These are phyloP conservation scores for Chascanopsetta lugubris DNA, from an alignment of 2,113 vertebrate species.

Conservation along the genomic window DNA sequence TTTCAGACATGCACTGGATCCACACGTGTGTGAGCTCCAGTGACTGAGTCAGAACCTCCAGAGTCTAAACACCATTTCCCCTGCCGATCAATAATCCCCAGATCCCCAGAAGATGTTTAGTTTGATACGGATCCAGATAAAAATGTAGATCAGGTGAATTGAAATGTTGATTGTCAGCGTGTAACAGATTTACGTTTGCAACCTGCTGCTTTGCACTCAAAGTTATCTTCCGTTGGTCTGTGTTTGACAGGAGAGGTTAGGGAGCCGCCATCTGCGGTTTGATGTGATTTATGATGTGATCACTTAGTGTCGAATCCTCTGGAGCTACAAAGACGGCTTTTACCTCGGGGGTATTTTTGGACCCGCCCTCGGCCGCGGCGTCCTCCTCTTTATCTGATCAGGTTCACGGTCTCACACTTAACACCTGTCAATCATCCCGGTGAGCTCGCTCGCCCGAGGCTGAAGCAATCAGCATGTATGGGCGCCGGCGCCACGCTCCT, in stretches of 20 bases:
- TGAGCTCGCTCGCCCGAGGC: slow-evolving; percentile 9
- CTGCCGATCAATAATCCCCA: no score
- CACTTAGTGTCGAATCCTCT: neutral
- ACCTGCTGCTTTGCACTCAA: neutral
- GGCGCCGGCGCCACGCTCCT: slow-evolving; percentile 18
- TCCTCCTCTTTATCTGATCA: slow-evolving; percentile 27
- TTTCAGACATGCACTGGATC: no score
- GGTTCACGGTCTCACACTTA: slow-evolving; percentile 41
- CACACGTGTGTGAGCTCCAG: no score
- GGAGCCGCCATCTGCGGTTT: neutral
- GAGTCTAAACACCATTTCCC: no score
- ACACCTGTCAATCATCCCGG: slow-evolving; percentile 48
- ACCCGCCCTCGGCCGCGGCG: neutral
- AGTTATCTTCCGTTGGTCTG: neutral
- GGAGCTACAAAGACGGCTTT: neutral
- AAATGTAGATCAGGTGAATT: neutral
- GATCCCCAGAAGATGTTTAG: no score
- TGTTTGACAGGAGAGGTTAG: neutral
- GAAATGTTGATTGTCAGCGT: neutral
- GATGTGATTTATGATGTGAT: neutral
- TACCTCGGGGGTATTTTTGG: slow-evolving; percentile 22
- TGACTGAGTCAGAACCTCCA: no score
- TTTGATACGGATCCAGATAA: no score
- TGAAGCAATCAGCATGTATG: slow-evolving; percentile 24
- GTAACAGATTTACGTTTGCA: neutral